These are phyloP conservation scores for Ivindomyrus marchei DNA, from an alignment of 2,113 vertebrate species.

Conservation along the genomic window DNA sequence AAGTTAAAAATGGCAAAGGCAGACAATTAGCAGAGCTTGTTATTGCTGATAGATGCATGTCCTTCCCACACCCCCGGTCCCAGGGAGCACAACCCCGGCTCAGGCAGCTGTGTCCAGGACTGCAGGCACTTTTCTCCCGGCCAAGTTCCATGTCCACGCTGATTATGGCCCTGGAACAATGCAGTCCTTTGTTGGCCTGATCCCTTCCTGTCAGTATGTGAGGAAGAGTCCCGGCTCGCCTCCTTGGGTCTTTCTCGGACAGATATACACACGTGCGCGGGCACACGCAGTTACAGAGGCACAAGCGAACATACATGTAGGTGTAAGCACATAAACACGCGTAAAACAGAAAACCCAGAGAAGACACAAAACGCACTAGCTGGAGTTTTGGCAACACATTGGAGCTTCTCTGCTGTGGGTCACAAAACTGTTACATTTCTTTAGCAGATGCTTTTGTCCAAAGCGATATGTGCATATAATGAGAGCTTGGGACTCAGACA, in stretches of 20 bases:
- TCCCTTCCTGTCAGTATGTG: slow-evolving; percentile 26
- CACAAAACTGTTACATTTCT: not conserved
- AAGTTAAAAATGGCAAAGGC: slow-evolving; percentile 31
- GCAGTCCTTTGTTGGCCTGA: slow-evolving; percentile 55
- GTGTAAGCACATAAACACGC: not conserved
- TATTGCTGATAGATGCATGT: slow-evolving; percentile 43
- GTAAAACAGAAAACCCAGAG: not conserved
- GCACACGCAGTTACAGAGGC: too few species aligned
- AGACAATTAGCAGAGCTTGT: slow-evolving; percentile 27
- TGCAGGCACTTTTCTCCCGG: slow-evolving; percentile 54
- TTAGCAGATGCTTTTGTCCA: not conserved
- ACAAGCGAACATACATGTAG: not conserved
- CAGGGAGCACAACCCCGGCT: slow-evolving; percentile 49
- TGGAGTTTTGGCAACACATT: not conserved
- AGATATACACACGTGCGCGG: slow-evolving; percentile 13
- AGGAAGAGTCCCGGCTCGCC: not conserved
- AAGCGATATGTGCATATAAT: not conserved
- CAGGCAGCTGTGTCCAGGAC: slow-evolving; percentile 61
- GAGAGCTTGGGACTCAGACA: not conserved
- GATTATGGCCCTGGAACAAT: slow-evolving; percentile 64
- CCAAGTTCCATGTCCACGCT: slow-evolving; percentile 63
- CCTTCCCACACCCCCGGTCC: slow-evolving; percentile 27
- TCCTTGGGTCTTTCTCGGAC: slow-evolving; percentile 10
- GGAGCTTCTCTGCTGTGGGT: not conserved
- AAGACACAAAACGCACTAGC: not conserved